phyloP scores from a whole-genome alignment of 2,113 vertebrate genomes.

The Carettochelys insculpta region DNA sequence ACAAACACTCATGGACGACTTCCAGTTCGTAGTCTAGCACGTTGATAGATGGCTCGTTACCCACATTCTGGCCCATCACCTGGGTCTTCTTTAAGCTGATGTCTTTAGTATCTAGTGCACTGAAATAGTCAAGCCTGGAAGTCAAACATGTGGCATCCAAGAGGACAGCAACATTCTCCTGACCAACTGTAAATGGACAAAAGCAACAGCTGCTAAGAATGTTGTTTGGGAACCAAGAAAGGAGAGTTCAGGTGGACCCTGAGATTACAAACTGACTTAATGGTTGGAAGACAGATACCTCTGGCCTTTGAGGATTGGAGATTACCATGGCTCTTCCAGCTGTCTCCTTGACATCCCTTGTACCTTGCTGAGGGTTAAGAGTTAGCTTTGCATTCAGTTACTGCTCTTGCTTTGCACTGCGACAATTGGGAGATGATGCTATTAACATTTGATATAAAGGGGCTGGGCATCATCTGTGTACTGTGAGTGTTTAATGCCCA shows the following conservation, averaged over 20 bases:
- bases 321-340: neutral
- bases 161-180: neutral
- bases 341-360: neutral
- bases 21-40: no score
- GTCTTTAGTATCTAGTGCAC: neutral
- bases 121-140: rapidly evolving
- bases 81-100: no score
- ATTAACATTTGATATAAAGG: neutral
- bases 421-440: neutral
- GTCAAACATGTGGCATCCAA: neutral
- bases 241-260: neutral
- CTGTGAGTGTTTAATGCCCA: neutral
- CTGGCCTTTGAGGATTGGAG: neutral
- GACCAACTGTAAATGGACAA: rapidly evolving
- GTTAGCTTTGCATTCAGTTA: neutral
- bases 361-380: neutral
- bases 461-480: neutral
- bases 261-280: neutral
- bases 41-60: no score
- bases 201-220: neutral
- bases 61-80: no score
- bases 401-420: neutral
- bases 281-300: neutral
- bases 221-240: neutral
- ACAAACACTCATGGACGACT: no score